These are phyloP conservation scores for Enteromius radiatus DNA, from an alignment of 2,797 vertebrate species.

Conservation along the genomic window DNA sequence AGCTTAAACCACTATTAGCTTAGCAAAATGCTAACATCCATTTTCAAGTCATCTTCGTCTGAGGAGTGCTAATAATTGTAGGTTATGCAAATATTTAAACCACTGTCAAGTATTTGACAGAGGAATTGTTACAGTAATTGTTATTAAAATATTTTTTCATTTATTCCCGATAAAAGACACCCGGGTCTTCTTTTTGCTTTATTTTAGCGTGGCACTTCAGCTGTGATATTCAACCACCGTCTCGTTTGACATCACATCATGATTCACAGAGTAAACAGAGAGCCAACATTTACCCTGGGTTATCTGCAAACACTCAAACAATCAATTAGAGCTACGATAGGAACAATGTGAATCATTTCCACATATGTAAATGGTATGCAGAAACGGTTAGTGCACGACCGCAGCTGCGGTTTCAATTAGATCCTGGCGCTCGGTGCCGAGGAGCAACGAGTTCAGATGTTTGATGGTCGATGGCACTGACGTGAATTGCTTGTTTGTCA, in stretches of 20 bases:
- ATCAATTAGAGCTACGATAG: slow-evolving; percentile 20
- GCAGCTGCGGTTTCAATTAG: slow-evolving; percentile 6
- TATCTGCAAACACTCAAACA: slow-evolving; percentile 12
- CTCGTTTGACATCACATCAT: neutral
- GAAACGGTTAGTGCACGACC: neutral
- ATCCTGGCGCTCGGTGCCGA: neutral
- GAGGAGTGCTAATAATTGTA: neutral
- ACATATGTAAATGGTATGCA: slow-evolving; percentile 7
- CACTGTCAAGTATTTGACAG: neutral
- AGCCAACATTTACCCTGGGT: slow-evolving; percentile 2
- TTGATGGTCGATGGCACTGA: slow-evolving; percentile 4
- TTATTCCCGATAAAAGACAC: neutral
- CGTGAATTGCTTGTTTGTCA: slow-evolving; percentile 7
- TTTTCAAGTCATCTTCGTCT: neutral
- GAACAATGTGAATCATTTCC: slow-evolving; percentile 2
- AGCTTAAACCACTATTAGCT: neutral
- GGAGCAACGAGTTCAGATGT: slow-evolving; percentile 5
- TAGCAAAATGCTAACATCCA: neutral
- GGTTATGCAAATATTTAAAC: neutral
- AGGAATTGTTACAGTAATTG: neutral
- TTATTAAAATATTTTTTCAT: neutral
- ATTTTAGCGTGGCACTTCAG: neutral
- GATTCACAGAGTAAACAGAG: slow-evolving; percentile 13
- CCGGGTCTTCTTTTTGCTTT: neutral
- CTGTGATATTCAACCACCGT: neutral